phyloP scores from a whole-genome alignment of 2,113 vertebrate species.

The Anthoscopus minutus region DNA sequence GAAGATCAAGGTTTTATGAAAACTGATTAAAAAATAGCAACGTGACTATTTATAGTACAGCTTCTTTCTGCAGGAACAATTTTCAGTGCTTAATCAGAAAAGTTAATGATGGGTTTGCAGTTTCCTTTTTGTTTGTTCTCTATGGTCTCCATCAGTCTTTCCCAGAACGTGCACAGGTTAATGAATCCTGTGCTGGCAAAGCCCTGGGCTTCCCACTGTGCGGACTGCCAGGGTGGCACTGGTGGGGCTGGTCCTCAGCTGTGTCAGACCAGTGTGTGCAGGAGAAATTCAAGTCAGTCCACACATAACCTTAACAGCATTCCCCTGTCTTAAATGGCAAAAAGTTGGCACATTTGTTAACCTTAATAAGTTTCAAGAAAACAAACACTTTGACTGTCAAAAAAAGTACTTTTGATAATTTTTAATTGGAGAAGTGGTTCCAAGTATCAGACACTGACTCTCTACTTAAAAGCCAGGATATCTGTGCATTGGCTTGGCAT shows the following conservation, averaged over 20 bases:
- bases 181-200: neutral
- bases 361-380: neutral
- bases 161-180: neutral
- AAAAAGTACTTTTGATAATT: neutral
- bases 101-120: neutral
- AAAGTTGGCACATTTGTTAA: neutral
- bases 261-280: neutral
- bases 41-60: neutral
- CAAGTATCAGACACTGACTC: neutral
- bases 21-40: neutral
- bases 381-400: neutral
- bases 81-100: neutral
- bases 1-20: neutral
- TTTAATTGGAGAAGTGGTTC: neutral
- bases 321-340: neutral
- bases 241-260: neutral
- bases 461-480: neutral
- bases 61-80: neutral
- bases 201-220: accelerated
- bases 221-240: neutral
- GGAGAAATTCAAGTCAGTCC: neutral
- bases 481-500: neutral
- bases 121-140: neutral
- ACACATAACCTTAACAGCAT: neutral
- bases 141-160: neutral